Percentiles rank a stretch among this genome's conserved stretches.
Conservation (phyloP, 2,113 vertebrate genomes). For the Solea senegalensis region DNA sequence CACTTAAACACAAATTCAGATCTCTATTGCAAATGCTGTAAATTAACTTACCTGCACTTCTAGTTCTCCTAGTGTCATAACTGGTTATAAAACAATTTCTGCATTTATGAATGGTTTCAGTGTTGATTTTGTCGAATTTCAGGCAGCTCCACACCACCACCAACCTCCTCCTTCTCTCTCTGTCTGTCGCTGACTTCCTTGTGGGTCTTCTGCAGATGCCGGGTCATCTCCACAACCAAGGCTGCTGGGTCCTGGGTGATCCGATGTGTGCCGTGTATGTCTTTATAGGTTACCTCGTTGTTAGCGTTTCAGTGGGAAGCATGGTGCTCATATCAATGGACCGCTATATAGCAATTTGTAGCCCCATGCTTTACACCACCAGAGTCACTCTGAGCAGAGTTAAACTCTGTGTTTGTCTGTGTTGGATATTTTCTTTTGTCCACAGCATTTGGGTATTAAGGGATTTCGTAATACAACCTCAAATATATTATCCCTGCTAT, state of each 20-base stretch:
- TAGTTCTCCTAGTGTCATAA: no score
- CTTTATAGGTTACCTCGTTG: not conserved
- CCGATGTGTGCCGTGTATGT: not conserved
- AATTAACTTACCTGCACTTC: no score
- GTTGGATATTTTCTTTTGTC: conserved; percentile 17
- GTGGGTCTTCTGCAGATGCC: conserved; percentile 10
- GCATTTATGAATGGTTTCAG: no score
- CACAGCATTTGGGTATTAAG: conserved; percentile 13
- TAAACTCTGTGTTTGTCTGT: conserved; percentile 14
- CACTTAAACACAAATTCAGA: no score
- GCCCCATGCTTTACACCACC: conserved; percentile 28
- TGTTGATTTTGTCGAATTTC: not conserved
- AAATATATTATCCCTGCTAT: not conserved
- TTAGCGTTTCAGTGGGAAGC: conserved; percentile 17
- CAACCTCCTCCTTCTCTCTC: conserved; percentile 21
- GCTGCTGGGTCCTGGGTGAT: not conserved
- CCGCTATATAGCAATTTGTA: conserved; percentile 31
- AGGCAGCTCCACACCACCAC: conserved; percentile 24
- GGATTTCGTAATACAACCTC: not conserved
- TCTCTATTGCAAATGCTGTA: no score
- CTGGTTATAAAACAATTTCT: no score
- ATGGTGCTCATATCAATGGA: conserved; percentile 25
- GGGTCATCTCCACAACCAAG: not conserved
- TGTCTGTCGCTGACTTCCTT: conserved; percentile 6
- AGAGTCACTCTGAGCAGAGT: conserved; percentile 36